Evolutionary conservation across 2,113 vertebrate species (phyloP).

Genomic region (Mohoua ochrocephala): DNA sequence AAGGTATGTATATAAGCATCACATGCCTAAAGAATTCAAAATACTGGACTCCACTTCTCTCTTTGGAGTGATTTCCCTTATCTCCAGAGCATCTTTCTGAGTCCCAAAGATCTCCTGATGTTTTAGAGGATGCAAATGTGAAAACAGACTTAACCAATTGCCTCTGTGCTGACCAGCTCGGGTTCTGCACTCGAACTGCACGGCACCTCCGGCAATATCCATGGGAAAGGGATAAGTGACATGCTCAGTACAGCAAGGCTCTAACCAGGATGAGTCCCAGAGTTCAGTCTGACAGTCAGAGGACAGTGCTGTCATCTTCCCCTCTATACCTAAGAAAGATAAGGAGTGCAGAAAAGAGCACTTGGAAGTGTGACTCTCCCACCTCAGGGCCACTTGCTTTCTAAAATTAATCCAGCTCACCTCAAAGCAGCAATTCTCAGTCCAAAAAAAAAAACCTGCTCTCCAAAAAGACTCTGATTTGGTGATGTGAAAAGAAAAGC

Average conservation of each 20-base stretch:
- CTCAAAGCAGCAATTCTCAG: neutral
- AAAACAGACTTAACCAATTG: neutral
- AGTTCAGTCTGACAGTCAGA: neutral
- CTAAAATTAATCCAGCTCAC: neutral
- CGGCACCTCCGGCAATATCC: neutral
- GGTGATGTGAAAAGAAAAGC: neutral
- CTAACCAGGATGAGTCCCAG: neutral
- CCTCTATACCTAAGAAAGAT: neutral
- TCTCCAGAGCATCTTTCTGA: neutral
- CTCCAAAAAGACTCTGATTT: neutral
- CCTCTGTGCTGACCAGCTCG: neutral
- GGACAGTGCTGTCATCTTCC: neutral
- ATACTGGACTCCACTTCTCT: neutral
- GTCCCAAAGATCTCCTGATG: accelerated
- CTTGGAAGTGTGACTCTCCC: neutral
- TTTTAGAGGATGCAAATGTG: neutral
- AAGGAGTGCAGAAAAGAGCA: neutral
- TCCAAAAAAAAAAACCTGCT: neutral
- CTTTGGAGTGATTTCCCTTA: neutral
- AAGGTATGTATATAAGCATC: neutral
- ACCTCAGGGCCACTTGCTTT: neutral
- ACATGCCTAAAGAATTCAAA: neutral
- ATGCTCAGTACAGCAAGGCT: neutral
- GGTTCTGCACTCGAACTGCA: neutral
- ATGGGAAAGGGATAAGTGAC: neutral